Evolutionary conservation across 2,113 vertebrate genomes (phyloP), one percentile per base, ranked within the genome.

Genomic region (Calidris pugnax): DNA sequence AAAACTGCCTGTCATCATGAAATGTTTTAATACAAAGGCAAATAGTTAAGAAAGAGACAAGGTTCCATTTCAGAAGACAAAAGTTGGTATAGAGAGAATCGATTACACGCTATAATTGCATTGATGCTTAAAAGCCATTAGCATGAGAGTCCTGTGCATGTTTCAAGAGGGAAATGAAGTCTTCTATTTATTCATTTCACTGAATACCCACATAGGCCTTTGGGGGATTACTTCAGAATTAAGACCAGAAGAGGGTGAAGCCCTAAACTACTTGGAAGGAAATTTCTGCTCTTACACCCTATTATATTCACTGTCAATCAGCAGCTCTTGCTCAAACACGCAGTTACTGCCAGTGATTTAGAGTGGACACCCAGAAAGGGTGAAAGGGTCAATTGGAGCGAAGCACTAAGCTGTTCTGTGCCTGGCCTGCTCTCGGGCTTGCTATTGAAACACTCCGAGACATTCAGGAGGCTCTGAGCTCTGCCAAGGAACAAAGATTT

Each of bases 91-190:
- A 72, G 63, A 85, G 59, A 53, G n/a, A 91, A 95, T 95, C 20
- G 22, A 95, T 92, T 91, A 92, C 45, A 79, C n/a, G 23, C 66
- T 85, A 22, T 86, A 93, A 97, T 94, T 94, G 81, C 84, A 92
- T 55, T 89, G 69, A 89, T 87, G 86, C n/a, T 91, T 89, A 92
- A 92, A 89, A 92, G 84, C 76, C 55, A 87, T 95, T 95, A 94
- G 45, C 69, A 47, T 39, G 50, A 96, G 73, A 87, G 50, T 45
- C 72, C 80, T 72, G 74, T 73, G n/a, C 51, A 22, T 14, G 27
- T 63, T 92, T 91, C 88, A 78, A 87, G 83, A 88, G 51, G 30
- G n/a, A 81, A 93, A 92, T 33, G 32, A 7, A 90, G 73, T 24
- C 62, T 59, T 91, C 69, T 91, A 66, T 92, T 96, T 95, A 87